phyloP scores from a whole-genome alignment of 1,140 invertebrate species.

The Andrena cerasifolii region DNA sequence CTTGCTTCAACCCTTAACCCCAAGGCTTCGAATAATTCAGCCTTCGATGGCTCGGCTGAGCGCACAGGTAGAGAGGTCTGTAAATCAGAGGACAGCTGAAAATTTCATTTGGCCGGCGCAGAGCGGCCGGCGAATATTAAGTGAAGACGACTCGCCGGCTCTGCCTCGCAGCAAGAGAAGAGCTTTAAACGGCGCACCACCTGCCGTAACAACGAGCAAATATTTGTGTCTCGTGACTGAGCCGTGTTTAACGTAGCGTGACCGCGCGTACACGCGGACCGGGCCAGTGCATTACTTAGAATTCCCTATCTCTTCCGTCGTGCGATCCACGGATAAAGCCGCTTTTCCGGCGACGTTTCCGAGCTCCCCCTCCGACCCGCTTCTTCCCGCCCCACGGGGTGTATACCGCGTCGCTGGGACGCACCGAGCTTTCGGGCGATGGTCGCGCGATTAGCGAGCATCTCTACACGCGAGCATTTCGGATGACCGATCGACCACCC shows the following conservation, averaged over 20 bases:
- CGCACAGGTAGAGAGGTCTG: too few relatives aligned
- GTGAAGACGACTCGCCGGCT: background rate
- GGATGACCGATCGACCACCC: constrained; percentile 52
- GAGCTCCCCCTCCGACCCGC: background rate
- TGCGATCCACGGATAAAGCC: constrained; percentile 40
- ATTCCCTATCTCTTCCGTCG: constrained; percentile 50
- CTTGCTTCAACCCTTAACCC: too few relatives aligned
- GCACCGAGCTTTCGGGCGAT: constrained; percentile 31
- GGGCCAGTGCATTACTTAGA: constrained; percentile 48
- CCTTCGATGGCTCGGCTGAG: too few relatives aligned
- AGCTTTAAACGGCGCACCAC: constrained; percentile 37
- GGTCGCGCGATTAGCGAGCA: constrained; percentile 39
- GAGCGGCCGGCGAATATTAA: constrained; percentile 32
- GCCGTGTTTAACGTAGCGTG: constrained; percentile 53
- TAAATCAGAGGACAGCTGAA: constrained; percentile 26
- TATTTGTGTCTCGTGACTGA: constrained; percentile 54
- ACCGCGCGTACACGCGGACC: constrained; percentile 36
- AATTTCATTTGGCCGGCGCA: constrained; percentile 36
- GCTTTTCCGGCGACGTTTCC: constrained; percentile 46
- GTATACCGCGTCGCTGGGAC: background rate
- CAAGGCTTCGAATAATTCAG: too few relatives aligned
- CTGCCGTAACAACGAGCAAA: constrained; percentile 53
- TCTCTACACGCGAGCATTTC: constrained; percentile 46
- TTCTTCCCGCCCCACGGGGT: background rate
- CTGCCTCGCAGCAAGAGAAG: background rate